Conservation (phyloP, 1,140 invertebrate genomes). For the Trissolcus basalis region DNA sequence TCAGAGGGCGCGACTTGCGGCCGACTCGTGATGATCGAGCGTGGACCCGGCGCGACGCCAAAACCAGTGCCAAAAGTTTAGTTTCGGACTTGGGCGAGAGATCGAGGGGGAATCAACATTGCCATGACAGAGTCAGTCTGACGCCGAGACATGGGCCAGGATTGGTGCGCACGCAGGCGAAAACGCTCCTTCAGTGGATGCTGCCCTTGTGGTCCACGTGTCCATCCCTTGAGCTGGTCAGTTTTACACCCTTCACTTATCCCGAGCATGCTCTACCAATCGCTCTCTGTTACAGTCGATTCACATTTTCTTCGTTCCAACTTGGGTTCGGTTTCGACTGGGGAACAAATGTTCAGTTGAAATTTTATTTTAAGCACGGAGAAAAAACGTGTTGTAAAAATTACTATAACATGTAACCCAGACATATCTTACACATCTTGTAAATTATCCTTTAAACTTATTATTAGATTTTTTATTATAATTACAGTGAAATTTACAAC, state of each 20-base stretch:
- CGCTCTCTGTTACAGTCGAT: too few relatives aligned
- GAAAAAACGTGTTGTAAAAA: too few relatives aligned
- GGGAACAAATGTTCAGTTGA: too few relatives aligned
- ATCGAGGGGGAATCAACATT: background rate
- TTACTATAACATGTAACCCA: too few relatives aligned
- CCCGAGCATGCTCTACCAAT: too few relatives aligned
- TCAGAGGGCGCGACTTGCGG: constrained; percentile 17
- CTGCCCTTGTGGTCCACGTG: constrained; percentile 78
- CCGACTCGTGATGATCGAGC: constrained; percentile 29
- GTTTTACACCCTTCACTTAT: constrained; percentile 28
- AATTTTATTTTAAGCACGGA: too few relatives aligned
- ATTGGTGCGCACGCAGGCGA: constrained; percentile 83
- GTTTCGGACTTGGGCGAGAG: background rate
- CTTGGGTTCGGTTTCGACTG: too few relatives aligned
- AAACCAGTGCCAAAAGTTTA: background rate
- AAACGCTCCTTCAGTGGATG: constrained; percentile 80
- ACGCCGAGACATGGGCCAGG: constrained; percentile 79
- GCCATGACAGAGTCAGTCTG: background rate
- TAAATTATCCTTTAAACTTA: too few relatives aligned
- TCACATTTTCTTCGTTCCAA: too few relatives aligned
- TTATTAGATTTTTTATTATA: too few relatives aligned
- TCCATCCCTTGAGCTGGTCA: constrained; percentile 78
- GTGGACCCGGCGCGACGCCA: constrained; percentile 10
- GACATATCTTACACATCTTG: too few relatives aligned
- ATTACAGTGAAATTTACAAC: too few relatives aligned